These are phyloP conservation scores for Lamellibrachia satsuma DNA, from an alignment of 2,888 invertebrate species.

Conservation along the genomic window DNA sequence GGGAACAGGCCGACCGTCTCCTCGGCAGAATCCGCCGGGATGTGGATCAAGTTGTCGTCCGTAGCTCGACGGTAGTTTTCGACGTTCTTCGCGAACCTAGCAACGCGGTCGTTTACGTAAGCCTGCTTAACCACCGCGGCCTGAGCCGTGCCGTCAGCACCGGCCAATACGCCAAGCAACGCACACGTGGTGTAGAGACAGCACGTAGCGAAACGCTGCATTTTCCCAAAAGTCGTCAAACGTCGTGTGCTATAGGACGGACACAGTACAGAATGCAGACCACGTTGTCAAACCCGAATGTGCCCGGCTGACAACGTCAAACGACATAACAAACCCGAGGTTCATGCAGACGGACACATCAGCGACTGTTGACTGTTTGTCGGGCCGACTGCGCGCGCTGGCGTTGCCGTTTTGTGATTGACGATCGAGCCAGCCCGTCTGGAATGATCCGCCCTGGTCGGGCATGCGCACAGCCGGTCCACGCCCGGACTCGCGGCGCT, in stretches of 20 bases:
- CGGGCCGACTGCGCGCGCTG: neutral
- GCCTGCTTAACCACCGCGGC: neutral
- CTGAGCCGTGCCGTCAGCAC: neutral
- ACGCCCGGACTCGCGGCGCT: neutral
- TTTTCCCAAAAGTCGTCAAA: neutral
- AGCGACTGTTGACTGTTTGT: neutral
- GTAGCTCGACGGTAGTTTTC: neutral
- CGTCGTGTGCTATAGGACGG: neutral
- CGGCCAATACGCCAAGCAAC: neutral
- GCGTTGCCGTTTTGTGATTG: neutral
- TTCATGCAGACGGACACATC: neutral
- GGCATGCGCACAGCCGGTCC: neutral
- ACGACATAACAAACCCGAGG: neutral
- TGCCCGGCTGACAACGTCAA: neutral
- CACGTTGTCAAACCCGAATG: neutral
- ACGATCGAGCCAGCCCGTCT: neutral
- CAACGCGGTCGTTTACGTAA: neutral
- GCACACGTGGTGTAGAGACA: neutral
- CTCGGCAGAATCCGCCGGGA: neutral
- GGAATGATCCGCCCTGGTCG: neutral
- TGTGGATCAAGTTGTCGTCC: no score
- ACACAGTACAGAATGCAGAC: neutral
- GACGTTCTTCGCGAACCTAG: neutral
- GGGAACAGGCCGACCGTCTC: no score
- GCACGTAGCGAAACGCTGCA: neutral